phyloP scores from a whole-genome alignment of 92 coral and sea anemone species.

The Phenganax marumi region DNA sequence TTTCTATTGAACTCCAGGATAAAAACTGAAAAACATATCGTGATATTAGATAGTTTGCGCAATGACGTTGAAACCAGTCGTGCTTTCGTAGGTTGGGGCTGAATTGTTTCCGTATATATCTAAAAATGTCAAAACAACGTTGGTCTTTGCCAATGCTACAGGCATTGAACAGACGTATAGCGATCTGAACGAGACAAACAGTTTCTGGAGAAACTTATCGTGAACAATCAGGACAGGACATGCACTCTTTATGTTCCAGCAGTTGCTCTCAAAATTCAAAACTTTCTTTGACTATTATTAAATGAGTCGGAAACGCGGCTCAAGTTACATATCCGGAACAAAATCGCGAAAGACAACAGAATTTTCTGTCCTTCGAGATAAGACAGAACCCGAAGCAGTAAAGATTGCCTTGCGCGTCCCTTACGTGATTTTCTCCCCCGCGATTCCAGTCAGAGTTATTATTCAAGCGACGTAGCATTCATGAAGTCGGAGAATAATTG shows the following conservation, averaged over 20 bases:
- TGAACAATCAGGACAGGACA: conserved; percentile 3
- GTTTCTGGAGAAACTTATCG: background rate
- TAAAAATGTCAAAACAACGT: no score
- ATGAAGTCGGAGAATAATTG: conserved; percentile 9
- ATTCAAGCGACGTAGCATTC: conserved; percentile 11
- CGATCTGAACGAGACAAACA: background rate
- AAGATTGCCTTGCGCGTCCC: background rate
- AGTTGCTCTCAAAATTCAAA: background rate
- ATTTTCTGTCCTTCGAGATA: conserved; percentile 10
- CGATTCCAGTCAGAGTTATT: background rate
- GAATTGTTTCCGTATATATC: no score
- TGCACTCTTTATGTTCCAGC: background rate
- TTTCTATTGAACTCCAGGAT: no score
- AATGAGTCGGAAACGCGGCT: conserved; percentile 8
- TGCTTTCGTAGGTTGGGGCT: no score
- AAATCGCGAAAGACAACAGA: background rate
- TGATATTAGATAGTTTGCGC: no score
- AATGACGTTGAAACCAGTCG: no score
- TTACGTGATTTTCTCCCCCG: background rate
- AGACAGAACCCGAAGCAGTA: conserved; percentile 9
- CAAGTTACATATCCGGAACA: conserved; percentile 13
- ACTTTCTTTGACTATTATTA: conserved; percentile 10
- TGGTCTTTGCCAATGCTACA: no score
- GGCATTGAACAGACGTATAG: background rate
- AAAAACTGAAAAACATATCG: no score